Evolutionary conservation across 1,140 invertebrate genomes (phyloP).

Genomic region (Micrasema longulum): DNA sequence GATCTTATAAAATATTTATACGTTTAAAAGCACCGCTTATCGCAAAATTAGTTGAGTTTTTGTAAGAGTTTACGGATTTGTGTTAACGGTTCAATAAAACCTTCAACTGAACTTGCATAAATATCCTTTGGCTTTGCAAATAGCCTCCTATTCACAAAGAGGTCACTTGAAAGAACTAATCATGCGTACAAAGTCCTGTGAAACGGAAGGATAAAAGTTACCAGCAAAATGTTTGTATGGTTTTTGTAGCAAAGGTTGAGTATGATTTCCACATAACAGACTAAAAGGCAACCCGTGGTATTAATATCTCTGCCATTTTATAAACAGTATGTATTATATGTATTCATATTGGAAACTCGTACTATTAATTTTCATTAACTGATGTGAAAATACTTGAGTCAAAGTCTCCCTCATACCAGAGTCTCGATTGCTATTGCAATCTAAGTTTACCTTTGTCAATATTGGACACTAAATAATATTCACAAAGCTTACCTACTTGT

Average conservation of each 20-base stretch:
- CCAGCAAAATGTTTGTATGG: slow-evolving; percentile 31
- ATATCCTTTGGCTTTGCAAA: slow-evolving; percentile 38
- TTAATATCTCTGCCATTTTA: not conserved
- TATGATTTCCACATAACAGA: slow-evolving; percentile 5
- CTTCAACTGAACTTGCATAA: slow-evolving; percentile 33
- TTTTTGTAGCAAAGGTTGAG: slow-evolving; percentile 2
- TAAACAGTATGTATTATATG: not conserved
- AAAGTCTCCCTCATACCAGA: no score
- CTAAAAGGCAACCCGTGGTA: not conserved
- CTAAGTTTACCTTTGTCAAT: no score
- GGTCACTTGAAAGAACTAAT: slow-evolving; percentile 43
- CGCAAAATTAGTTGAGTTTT: no score
- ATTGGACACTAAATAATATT: no score
- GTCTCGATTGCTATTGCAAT: no score
- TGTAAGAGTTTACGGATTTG: not conserved
- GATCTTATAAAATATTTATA: no score
- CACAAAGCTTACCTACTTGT: no score
- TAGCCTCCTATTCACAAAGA: slow-evolving; percentile 38
- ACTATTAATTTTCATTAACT: no score
- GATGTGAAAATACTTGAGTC: no score
- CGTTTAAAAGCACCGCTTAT: no score
- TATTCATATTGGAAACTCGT: no score
- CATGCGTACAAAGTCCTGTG: slow-evolving; percentile 29
- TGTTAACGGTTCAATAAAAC: slow-evolving; percentile 2
- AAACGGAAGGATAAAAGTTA: slow-evolving; percentile 10